A percentile compares a stretch with the other conserved stretches of the same genome.
Conservation (phyloP, 2,888 invertebrate genomes). For the Pteria penguin region DNA sequence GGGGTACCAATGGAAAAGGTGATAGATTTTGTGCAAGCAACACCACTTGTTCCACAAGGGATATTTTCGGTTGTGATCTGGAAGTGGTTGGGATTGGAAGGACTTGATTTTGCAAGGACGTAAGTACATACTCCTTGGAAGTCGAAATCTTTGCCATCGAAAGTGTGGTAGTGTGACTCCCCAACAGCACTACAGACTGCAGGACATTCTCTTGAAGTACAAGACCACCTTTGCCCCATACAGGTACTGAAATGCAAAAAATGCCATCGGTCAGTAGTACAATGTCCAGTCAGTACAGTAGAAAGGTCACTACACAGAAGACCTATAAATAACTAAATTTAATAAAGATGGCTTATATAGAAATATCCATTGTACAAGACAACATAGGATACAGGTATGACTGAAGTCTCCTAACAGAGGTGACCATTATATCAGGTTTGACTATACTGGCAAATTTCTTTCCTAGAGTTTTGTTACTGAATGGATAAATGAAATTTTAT, state of each 20-base stretch:
- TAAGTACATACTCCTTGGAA: slow-evolving; percentile 95
- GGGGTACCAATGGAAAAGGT: slow-evolving; percentile 69
- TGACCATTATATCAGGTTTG: no score
- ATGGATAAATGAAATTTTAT: no score
- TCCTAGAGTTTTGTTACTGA: no score
- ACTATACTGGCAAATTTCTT: no score
- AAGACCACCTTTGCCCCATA: slow-evolving; percentile 88
- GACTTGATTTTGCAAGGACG: slow-evolving; percentile 84
- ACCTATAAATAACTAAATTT: no score
- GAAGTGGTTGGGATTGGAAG: slow-evolving; percentile 61
- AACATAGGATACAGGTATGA: no score
- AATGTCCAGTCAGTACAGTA: no score
- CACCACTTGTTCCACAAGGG: slow-evolving; percentile 91
- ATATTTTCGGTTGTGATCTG: slow-evolving; percentile 90
- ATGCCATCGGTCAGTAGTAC: no score
- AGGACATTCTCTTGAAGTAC: slow-evolving; percentile 85
- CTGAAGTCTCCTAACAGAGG: no score
- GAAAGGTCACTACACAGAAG: no score
- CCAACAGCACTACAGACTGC: slow-evolving; percentile 93
- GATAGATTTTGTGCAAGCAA: slow-evolving; percentile 92
- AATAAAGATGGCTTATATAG: no score
- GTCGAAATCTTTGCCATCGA: slow-evolving; percentile 90
- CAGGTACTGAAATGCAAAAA: slow-evolving; percentile 65
- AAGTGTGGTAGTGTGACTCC: slow-evolving; percentile 93
- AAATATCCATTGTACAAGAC: no score